Conservation (phyloP, 2,113 vertebrate genomes). For the Triplophysa tibetana region DNA sequence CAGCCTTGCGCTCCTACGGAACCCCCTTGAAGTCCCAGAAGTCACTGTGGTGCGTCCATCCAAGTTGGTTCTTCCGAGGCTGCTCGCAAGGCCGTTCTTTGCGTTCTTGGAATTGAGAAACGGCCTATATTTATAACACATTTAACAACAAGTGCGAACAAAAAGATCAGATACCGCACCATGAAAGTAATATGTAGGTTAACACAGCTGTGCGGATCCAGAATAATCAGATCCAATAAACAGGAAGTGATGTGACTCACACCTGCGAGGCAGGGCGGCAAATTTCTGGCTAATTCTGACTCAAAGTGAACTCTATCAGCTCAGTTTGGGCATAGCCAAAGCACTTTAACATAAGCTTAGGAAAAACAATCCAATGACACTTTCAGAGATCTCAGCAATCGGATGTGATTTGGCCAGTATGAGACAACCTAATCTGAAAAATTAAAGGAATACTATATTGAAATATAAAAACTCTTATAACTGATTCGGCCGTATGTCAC, state of each 20-base stretch:
- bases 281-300: conserved; percentile 32
- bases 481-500: no score
- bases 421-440: not conserved
- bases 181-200: conserved; percentile 63
- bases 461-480: no score
- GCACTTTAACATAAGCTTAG: not conserved
- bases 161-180: not conserved
- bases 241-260: conserved; percentile 32
- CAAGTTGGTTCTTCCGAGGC: no score
- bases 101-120: no score
- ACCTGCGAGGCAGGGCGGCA: not conserved
- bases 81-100: no score
- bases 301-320: conserved; percentile 19
- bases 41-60: no score
- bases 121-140: not conserved
- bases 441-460: no score
- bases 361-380: not conserved
- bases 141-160: not conserved
- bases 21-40: no score
- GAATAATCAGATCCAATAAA: conserved; percentile 24
- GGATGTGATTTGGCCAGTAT: not conserved
- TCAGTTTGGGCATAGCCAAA: not conserved
- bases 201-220: conserved; percentile 64
- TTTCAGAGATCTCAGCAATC: not conserved
- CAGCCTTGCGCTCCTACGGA: no score